phyloP scores from a whole-genome alignment of 2,113 vertebrate species.

The Gadus chalcogrammus region DNA sequence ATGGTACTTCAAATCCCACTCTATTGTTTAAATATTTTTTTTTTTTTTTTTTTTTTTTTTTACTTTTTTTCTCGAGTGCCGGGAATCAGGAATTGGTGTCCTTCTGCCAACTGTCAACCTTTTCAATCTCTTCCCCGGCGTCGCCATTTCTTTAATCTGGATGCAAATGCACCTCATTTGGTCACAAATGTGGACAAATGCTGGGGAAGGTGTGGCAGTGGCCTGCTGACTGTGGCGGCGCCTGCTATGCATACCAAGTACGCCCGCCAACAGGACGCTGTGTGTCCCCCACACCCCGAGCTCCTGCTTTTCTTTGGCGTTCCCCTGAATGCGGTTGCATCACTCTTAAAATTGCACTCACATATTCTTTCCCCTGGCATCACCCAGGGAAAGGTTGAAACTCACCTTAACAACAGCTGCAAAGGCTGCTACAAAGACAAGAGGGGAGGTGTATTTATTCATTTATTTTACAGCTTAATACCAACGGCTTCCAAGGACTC shows the following conservation, averaged over 20 bases:
- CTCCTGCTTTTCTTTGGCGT: slow-evolving; percentile 17
- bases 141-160: slow-evolving; percentile 39
- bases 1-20: background rate
- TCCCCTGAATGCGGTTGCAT: slow-evolving; percentile 36
- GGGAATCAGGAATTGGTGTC: no score
- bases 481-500: slow-evolving; percentile 60
- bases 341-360: slow-evolving; percentile 63
- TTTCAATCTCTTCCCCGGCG: slow-evolving; percentile 1
- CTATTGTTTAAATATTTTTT: background rate
- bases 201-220: slow-evolving; percentile 58
- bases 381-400: slow-evolving; percentile 60
- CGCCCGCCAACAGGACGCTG: slow-evolving; percentile 55
- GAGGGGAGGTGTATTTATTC: slow-evolving; percentile 58
- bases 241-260: slow-evolving; percentile 69
- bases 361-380: slow-evolving; percentile 50
- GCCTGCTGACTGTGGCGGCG: slow-evolving; percentile 47
- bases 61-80: no score
- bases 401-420: slow-evolving; percentile 60
- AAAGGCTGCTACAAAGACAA: slow-evolving; percentile 48
- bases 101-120: no score
- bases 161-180: slow-evolving; percentile 46
- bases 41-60: no score
- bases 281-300: slow-evolving; percentile 29
- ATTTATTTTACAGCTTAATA: slow-evolving; percentile 67
- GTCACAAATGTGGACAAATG: slow-evolving; percentile 63